Evolutionary conservation across 2,888 invertebrate species (phyloP), one percentile per base, ranked within the genome.

Genomic region (Polymixis flavicincta): DNA sequence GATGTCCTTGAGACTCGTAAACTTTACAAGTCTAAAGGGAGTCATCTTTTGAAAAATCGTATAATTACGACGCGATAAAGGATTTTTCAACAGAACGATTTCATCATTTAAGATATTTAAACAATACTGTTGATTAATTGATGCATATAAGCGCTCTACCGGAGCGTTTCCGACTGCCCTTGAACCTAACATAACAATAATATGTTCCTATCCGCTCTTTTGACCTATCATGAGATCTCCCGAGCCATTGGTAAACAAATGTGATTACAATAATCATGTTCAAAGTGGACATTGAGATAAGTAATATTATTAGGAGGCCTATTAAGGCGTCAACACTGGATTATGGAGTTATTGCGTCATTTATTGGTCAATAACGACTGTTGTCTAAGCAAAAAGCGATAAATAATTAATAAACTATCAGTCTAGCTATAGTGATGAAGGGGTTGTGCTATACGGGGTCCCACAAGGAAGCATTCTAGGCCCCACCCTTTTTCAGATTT

Each of bases 131-230:
- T 60, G 0, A 14, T 48, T 52, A 50, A 45, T 14, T 22, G 5
- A 42, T 22, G 54, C 1, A 22, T 57, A 32, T 37, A 52, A 54
- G 14, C 25, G 25, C 48, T 48, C 11, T 60, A 48, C 8, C 22
- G 14, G 19, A 63, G 6, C 14, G 25, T 57, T 63, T 68, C 37
- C 22, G n/a, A 78, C 22, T 64, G 28, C 22, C 55, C 63, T 63
- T 79, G 71, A 78, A 78, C 37, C 37, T n/a, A 28, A 42, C 9
- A n/a, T 50, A 57, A 9, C 14, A 32, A 25, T 14, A 13, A 81
- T 59, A 54, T 37, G 14, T 42, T 5, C n/a, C 17, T 13, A 42
- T 2, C 8, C 17, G 14, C 13, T 52, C 8, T 45, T 45, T 63
- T n/a, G 48, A 32, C 22, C 25, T 45, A 22, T 19, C n/a, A 48